A percentile compares a stretch with the other conserved stretches of the same genome.
Conservation (phyloP, 2,888 invertebrate species). For the Uropetala carovei region DNA sequence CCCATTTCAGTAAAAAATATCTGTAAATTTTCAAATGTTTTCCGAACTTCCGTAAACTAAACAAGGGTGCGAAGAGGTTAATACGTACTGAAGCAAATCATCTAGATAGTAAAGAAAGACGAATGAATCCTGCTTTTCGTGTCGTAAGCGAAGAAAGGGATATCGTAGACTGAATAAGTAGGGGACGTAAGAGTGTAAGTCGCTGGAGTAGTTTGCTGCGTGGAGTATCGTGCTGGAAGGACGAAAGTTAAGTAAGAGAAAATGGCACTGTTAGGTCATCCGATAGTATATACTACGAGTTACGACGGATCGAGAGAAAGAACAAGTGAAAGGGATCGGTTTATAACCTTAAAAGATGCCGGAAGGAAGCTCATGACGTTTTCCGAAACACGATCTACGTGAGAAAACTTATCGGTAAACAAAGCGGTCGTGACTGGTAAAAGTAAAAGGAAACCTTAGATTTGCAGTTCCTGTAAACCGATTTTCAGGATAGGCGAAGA, state of each 20-base stretch:
- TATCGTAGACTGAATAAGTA: neutral
- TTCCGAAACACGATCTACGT: neutral
- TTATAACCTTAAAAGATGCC: neutral
- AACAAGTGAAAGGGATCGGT: neutral
- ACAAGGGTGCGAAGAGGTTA: no score
- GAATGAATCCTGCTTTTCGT: neutral
- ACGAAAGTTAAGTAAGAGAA: neutral
- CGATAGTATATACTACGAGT: no score
- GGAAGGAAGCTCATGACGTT: neutral
- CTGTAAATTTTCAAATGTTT: no score
- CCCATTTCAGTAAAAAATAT: no score
- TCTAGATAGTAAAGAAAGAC: neutral
- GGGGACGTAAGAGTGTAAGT: neutral
- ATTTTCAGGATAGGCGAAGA: no score
- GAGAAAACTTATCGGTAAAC: neutral
- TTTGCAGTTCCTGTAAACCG: no score
- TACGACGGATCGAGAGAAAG: neutral
- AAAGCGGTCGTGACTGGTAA: no score
- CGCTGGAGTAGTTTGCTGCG: neutral
- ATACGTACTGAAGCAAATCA: neutral
- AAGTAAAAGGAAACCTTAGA: no score
- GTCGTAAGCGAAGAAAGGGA: neutral
- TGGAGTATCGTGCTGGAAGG: neutral
- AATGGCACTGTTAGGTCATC: no score
- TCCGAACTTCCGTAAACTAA: no score